Evolutionary conservation across 1,140 invertebrate genomes (phyloP).

Genomic region (Helicoverpa armigera): DNA sequence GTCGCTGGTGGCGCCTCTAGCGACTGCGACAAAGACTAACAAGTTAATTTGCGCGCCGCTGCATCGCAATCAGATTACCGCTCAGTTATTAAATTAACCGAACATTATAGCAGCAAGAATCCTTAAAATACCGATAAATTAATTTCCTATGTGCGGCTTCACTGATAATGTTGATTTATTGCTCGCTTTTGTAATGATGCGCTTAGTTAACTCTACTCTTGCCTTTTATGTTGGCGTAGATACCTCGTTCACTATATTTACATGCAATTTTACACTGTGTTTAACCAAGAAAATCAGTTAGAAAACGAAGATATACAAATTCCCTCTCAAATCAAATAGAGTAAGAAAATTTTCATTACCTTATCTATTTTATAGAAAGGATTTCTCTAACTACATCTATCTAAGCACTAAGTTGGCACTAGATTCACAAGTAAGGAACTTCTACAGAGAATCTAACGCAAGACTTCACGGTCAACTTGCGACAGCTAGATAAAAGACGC

Average conservation of each 20-base stretch:
- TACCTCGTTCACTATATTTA: not conserved
- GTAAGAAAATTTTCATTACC: too few species aligned
- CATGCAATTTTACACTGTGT: not conserved
- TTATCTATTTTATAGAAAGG: too few species aligned
- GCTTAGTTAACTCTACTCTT: not conserved
- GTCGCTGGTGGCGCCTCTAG: slow-evolving; percentile 26
- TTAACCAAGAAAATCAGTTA: too few species aligned
- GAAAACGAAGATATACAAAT: too few species aligned
- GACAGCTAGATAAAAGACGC: too few species aligned
- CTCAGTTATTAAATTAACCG: slow-evolving; percentile 36
- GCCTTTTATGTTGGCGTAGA: slow-evolving; percentile 20
- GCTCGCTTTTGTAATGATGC: not conserved
- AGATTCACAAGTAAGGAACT: too few species aligned
- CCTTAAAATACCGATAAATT: slow-evolving; percentile 45
- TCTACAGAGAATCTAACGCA: too few species aligned
- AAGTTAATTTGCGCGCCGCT: slow-evolving; percentile 36
- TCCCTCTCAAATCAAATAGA: too few species aligned
- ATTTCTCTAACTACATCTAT: too few species aligned
- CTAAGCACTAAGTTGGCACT: too few species aligned
- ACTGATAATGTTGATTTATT: slow-evolving; percentile 19
- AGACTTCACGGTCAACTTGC: too few species aligned
- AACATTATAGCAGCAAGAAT: slow-evolving; percentile 38
- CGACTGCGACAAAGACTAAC: slow-evolving; percentile 34
- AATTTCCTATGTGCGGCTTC: slow-evolving; percentile 23
- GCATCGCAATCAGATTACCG: slow-evolving; percentile 37